Percentiles rank a stretch among this genome's conserved stretches.
Conservation (phyloP, 2,888 invertebrate species). For the Clusia tigrina region DNA sequence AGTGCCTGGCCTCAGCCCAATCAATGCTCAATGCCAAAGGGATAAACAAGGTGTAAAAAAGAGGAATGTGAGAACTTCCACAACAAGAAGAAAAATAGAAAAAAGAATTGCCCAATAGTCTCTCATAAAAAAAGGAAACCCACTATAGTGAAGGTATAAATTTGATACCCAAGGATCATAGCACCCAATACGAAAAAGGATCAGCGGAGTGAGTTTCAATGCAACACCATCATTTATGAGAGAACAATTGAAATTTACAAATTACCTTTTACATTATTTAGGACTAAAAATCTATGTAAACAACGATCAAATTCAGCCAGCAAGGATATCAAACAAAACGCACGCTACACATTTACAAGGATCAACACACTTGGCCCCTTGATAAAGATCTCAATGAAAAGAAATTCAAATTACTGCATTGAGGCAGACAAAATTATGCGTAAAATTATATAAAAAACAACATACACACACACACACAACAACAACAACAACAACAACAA, state of each 20-base stretch:
- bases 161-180: background rate
- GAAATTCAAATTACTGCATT: slow-evolving; percentile 25
- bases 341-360: slow-evolving; percentile 19
- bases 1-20: no score
- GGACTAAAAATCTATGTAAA: background rate
- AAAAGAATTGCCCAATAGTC: background rate
- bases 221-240: background rate
- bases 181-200: background rate
- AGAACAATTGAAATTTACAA: background rate
- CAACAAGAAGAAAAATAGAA: background rate
- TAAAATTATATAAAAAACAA: slow-evolving; percentile 23
- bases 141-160: background rate
- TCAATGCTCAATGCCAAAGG: no score
- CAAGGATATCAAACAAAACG: slow-evolving; percentile 27
- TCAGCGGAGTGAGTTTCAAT: no score
- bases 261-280: background rate
- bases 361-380: slow-evolving; percentile 38
- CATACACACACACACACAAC: no score
- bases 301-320: slow-evolving; percentile 11
- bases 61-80: background rate
- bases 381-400: slow-evolving; percentile 34
- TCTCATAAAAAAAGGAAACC: background rate
- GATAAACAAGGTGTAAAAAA: no score
- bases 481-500: no score
- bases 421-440: slow-evolving; percentile 38